Evolutionary conservation across 2,888 invertebrate species (phyloP).

Genomic region (Sinohyriopsis cumingii): DNA sequence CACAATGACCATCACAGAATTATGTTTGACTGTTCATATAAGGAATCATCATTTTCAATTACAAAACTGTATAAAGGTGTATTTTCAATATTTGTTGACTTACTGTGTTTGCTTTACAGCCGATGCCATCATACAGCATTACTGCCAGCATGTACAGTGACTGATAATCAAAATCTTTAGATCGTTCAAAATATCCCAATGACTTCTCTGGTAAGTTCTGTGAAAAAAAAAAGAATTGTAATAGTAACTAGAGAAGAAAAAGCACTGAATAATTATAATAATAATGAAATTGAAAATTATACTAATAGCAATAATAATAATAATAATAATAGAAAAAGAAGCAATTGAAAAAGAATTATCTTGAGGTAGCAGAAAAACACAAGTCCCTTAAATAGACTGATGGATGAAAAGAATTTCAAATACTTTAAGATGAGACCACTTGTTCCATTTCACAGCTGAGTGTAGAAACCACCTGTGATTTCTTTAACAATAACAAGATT

Average conservation of each 20-base stretch:
- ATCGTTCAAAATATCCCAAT: slow-evolving; percentile 63
- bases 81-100: slow-evolving; percentile 17
- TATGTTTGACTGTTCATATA: too few species aligned
- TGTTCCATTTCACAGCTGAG: too few species aligned
- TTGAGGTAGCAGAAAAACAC: too few species aligned
- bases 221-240: slow-evolving; percentile 9
- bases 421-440: too few species aligned
- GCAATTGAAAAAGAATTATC: too few species aligned
- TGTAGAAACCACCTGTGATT: too few species aligned
- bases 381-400: too few species aligned
- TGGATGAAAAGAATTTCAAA: too few species aligned
- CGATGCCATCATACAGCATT: slow-evolving; percentile 70
- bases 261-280: background rate
- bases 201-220: slow-evolving; percentile 68
- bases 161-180: slow-evolving; percentile 67
- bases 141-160: slow-evolving; percentile 68
- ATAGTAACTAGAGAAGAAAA: background rate
- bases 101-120: slow-evolving; percentile 59
- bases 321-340: background rate
- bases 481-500: too few species aligned
- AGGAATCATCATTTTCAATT: too few species aligned
- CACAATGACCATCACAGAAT: too few species aligned
- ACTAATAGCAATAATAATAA: background rate
- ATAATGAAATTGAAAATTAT: background rate
- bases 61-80: too few species aligned